These are phyloP conservation scores for Amblyopsis rosae DNA, from an alignment of 2,113 vertebrate genomes.

Conservation along the genomic window DNA sequence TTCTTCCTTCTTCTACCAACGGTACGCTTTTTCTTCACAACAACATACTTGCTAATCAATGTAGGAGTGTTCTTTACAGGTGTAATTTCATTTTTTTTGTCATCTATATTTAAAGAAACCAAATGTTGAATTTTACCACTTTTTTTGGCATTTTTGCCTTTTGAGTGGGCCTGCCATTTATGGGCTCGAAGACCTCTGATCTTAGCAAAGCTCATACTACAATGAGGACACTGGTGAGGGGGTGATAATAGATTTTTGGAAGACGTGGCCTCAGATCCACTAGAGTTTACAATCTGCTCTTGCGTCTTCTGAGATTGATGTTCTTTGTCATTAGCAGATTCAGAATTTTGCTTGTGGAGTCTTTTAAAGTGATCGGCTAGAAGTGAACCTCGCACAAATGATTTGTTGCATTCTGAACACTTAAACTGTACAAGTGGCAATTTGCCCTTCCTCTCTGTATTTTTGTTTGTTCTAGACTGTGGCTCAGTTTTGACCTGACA, in stretches of 20 bases:
- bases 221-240: constrained; percentile 64
- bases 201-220: constrained; percentile 68
- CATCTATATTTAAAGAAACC: background rate
- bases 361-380: constrained; percentile 45
- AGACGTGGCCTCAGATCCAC: background rate
- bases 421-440: constrained; percentile 10
- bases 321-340: constrained; percentile 8
- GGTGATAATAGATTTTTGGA: constrained; percentile 34
- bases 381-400: constrained; percentile 47
- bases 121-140: background rate
- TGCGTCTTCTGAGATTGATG: constrained; percentile 6
- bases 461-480: constrained; percentile 1
- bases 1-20: constrained; percentile 9
- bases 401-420: constrained; percentile 48
- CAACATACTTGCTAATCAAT: background rate
- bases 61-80: background rate
- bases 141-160: constrained; percentile 19
- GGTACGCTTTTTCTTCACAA: constrained; percentile 1
- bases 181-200: constrained; percentile 72
- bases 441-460: background rate
- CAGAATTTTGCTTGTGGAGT: constrained; percentile 32
- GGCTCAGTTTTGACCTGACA: constrained; percentile 39
- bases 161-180: constrained; percentile 73
- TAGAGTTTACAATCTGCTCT: background rate
- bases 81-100: background rate